Conservation (phyloP, 2,797 vertebrate genomes). For the Phataginus tetradactyla region DNA sequence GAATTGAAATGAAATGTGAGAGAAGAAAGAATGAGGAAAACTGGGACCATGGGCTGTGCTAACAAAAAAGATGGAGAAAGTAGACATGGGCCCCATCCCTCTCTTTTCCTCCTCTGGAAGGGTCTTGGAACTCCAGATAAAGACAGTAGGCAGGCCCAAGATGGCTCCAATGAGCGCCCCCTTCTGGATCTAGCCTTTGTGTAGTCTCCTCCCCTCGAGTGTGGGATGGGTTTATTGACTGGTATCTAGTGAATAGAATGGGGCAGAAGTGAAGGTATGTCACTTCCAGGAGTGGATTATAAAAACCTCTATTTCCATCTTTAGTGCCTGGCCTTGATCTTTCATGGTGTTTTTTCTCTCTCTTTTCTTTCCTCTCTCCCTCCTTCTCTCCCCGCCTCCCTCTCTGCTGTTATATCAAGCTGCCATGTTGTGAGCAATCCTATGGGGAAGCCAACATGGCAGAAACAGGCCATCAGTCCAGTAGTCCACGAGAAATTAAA, state of each 20-base stretch:
- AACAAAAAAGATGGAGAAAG: background rate
- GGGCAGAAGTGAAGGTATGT: background rate
- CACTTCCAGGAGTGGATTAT: background rate
- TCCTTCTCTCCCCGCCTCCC: too few species aligned
- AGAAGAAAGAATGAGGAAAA: background rate
- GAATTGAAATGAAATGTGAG: background rate
- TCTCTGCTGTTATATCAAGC: background rate
- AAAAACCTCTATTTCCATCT: background rate
- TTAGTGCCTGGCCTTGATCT: background rate
- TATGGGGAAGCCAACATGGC: background rate
- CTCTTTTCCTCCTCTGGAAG: background rate
- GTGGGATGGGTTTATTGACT: background rate
- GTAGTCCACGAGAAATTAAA: background rate
- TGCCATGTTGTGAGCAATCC: background rate
- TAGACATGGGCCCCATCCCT: background rate
- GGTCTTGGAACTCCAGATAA: background rate
- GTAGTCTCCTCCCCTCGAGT: background rate
- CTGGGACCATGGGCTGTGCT: rapidly evolving
- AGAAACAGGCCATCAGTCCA: background rate
- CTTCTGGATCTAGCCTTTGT: background rate
- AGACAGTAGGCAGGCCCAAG: too few species aligned
- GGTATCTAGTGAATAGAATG: background rate
- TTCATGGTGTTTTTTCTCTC: background rate
- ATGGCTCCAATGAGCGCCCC: background rate
- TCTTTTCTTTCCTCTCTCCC: rapidly evolving